Evolutionary conservation across 1,140 invertebrate species (phyloP), one percentile per base, ranked within the genome.

Genomic region (Hermetia illucens): DNA sequence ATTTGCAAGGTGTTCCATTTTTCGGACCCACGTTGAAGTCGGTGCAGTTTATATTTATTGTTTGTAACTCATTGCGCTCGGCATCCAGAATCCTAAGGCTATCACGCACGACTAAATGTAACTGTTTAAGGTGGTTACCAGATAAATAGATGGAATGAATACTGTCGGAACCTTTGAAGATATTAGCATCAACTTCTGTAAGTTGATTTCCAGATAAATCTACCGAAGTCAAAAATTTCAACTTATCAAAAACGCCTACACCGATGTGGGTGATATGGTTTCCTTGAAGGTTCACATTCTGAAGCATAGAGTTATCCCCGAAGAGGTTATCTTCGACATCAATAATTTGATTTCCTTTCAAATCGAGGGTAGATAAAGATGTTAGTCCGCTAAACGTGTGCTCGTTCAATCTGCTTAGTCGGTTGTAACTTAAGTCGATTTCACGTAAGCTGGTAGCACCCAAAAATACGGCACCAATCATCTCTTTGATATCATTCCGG

Each of bases 401-500:
- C 17, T 50, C 51, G 24, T 52, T 54, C 4, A 60, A 25, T 5
- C 42, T 6, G 1, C 42, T n/a, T 5, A 59, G 53, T 0, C 46
- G 34, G 32, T 60, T 60, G 18, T 53, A 45, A 10, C 53, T 52
- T 21, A 60, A 30, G 21, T 60, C 57, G 13, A 60, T 21, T 0
- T 55, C 40, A 48, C 54, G 48, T 21, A 60, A 20, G 2, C 41
- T 47, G 32, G 46, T 48, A 1, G 57, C 57, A 0, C 54, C 57
- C 8, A 50, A 51, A 5, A 60, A 60, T 2, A 58, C 51, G 0
- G 57, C 57, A 0, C 56, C 52, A 34, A 46, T 45, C 8, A 60
- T 44, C 13, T 51, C 45, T 4, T 48, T 52, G 9, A 60, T 37
- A 29, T 59, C 53, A 44, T 60, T 60, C 29, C 55, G 46, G 34